Conservation (phyloP, 2,113 vertebrate genomes). For the Erinaceus europaeus region DNA sequence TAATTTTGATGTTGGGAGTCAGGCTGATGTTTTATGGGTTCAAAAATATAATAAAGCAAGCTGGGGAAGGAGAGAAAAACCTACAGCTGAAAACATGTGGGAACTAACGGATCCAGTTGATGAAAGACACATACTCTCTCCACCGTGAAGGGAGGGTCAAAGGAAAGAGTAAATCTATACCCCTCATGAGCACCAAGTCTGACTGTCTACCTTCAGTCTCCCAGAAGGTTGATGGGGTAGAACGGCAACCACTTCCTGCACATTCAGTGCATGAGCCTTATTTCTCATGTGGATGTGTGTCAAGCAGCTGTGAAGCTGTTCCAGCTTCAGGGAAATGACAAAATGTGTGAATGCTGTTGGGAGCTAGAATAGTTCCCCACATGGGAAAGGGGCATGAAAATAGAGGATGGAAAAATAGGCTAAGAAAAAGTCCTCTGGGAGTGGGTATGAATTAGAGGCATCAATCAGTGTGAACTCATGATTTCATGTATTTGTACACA, state of each 20-base stretch:
- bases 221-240: not conserved
- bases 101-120: not conserved
- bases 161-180: not conserved
- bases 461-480: not conserved
- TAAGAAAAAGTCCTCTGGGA: not conserved
- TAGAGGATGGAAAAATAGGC: not conserved
- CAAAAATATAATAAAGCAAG: constrained; percentile 40
- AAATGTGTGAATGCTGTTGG: not conserved
- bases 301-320: not conserved
- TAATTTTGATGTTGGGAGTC: constrained; percentile 19
- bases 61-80: not conserved
- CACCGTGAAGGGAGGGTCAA: not conserved
- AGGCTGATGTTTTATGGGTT: not conserved
- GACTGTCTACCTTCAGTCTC: not conserved
- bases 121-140: not conserved
- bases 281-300: not conserved
- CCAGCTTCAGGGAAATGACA: not conserved
- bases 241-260: not conserved
- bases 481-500: too few species aligned
- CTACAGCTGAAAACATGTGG: not conserved
- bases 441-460: not conserved
- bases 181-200: not conserved
- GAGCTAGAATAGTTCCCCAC: not conserved
- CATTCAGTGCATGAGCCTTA: not conserved
- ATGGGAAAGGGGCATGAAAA: not conserved